A percentile compares a stretch with the other conserved stretches of the same genome.
phyloP scores from a whole-genome alignment of 2,888 invertebrate species.

The Ormyrus nitidulus region DNA sequence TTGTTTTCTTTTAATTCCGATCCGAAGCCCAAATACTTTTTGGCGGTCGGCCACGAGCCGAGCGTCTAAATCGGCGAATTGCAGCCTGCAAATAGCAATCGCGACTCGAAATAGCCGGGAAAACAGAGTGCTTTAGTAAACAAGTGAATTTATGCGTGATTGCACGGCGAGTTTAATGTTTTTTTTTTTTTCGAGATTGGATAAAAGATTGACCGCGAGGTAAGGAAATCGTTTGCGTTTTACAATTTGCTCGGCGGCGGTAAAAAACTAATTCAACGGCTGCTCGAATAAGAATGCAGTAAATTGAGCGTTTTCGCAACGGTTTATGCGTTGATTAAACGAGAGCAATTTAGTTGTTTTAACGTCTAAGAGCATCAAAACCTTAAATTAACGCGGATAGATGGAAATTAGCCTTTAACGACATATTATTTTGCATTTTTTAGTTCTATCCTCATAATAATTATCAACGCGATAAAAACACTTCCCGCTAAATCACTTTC shows the following conservation, averaged over 20 bases:
- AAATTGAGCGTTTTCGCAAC: too few relatives aligned
- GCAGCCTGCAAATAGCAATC: slow-evolving; percentile 62
- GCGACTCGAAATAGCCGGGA: slow-evolving; percentile 49
- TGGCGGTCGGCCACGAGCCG: slow-evolving; percentile 41
- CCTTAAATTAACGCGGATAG: too few relatives aligned
- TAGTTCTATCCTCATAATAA: too few relatives aligned
- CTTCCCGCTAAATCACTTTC: too few relatives aligned
- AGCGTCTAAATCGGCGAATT: slow-evolving; percentile 58
- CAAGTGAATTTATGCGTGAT: slow-evolving; percentile 35
- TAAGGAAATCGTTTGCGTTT: background rate
- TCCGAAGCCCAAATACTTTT: background rate
- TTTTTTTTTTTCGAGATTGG: slow-evolving; percentile 5
- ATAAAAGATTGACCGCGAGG: background rate
- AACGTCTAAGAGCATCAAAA: too few relatives aligned
- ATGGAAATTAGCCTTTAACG: too few relatives aligned
- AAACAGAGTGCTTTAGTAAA: slow-evolving; percentile 48
- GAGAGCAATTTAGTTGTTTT: too few relatives aligned
- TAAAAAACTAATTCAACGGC: too few relatives aligned
- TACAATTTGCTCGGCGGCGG: background rate
- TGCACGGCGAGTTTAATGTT: background rate
- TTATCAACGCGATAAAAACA: too few relatives aligned
- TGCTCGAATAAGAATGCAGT: too few relatives aligned
- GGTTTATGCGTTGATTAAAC: too few relatives aligned
- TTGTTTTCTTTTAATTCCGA: background rate
- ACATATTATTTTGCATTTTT: too few relatives aligned